phyloP scores from a whole-genome alignment of 2,113 vertebrate species.

The Eptatretus burgeri region DNA sequence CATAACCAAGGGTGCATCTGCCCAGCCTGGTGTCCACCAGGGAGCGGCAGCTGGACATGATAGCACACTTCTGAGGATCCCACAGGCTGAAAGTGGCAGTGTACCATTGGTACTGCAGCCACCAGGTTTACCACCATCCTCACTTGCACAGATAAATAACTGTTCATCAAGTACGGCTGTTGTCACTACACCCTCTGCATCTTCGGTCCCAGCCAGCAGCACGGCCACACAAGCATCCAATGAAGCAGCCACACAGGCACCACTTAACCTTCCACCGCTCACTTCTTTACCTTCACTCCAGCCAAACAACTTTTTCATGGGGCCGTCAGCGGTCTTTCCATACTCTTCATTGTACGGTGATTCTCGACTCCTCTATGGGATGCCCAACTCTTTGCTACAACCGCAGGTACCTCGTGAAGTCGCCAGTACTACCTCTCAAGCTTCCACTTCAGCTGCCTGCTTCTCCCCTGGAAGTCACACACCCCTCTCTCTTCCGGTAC shows the following conservation, averaged over 20 bases:
- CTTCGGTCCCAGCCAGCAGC: neutral
- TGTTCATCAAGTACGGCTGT: neutral
- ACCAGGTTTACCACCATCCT: too few species aligned
- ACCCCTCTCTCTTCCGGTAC: too few species aligned
- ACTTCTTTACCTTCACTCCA: too few species aligned
- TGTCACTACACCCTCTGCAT: neutral
- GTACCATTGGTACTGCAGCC: too few species aligned
- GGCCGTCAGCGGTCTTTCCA: neutral
- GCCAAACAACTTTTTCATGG: neutral
- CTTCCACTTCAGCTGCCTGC: neutral
- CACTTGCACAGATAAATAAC: neutral
- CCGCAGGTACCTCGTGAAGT: neutral
- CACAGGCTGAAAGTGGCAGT: too few species aligned
- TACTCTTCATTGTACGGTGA: constrained; percentile 1
- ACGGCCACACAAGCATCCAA: neutral
- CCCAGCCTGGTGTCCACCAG: too few species aligned
- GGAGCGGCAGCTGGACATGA: too few species aligned
- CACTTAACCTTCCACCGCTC: neutral
- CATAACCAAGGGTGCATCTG: too few species aligned
- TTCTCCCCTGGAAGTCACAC: neutral
- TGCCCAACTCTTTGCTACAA: neutral
- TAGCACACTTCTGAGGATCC: too few species aligned
- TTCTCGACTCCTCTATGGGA: neutral
- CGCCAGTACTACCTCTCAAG: neutral
- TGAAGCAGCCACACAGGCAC: neutral